Evolutionary conservation across 1,140 invertebrate genomes (phyloP), one percentile per base, ranked within the genome.

Genomic region (Coptotermes formosanus): DNA sequence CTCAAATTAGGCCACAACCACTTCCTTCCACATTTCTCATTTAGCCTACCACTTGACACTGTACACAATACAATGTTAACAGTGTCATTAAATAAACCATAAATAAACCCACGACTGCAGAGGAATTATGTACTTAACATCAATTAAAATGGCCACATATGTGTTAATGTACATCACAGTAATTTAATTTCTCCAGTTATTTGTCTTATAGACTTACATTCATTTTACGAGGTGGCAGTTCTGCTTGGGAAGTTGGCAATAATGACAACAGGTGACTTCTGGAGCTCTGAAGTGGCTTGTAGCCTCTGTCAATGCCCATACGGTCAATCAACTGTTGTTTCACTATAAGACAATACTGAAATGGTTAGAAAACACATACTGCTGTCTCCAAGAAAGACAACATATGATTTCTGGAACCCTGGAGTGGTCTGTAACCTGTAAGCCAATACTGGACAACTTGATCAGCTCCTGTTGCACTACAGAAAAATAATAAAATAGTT

Each of bases 141-240:
- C 45, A 48, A 9, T 16, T 48, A 16, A 48, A 48, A 48, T 48
- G 45, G 45, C 45, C 45, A 48, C 2, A 48, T 9, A 48, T 12
- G 45, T 3, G 45, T 48, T 48, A 12, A 48, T 48, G 14, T 7
- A 48, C 45, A 9, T 16, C 9, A 48, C 9, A 48, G 45, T 48
- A 48, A 48, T 48, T 48, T 84, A 9, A 7, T 85, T 38, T 43
- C 83, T 38, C 25, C 45, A 82, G n/a, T 55, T 44, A 43, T 85
- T 69, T 87, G 75, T 16, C 32, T 52, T 64, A 19, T 48, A 64
- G 55, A 55, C 55, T 85, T 87, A 89, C 89, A 82, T 87, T 86
- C 92, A 94, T 93, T 6, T 91, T 90, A 86, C 91, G 87, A 30
- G 90, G 85, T 4, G 92, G 92, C 30, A 94, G 82, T 85, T 92